Percentiles rank a stretch among this genome's conserved stretches.
Evolutionary conservation across 1,140 invertebrate genomes (phyloP).

Genomic region (Tenebrio molitor): DNA sequence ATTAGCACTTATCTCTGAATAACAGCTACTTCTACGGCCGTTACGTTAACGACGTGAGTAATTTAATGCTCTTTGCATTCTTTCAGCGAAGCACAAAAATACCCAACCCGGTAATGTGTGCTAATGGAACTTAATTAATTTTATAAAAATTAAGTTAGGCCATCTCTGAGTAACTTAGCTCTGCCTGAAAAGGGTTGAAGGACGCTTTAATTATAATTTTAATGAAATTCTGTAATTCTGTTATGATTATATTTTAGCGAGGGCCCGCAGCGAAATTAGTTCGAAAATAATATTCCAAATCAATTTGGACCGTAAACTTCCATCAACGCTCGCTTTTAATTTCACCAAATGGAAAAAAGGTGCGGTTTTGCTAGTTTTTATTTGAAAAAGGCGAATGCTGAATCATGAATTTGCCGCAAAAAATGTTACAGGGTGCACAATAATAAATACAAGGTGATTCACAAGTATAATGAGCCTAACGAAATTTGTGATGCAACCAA

Average conservation of each 20-base stretch:
- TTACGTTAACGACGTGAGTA: conserved; percentile 7
- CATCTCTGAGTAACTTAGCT: conserved; percentile 13
- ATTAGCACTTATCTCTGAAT: conserved; percentile 30
- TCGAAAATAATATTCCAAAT: conserved; percentile 1
- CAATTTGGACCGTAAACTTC: neutral
- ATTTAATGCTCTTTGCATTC: conserved; percentile 15
- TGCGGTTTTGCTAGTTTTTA: too few species aligned
- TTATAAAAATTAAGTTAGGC: conserved; percentile 28
- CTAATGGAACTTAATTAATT: conserved; percentile 24
- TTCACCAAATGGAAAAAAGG: too few species aligned
- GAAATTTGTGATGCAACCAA: too few species aligned
- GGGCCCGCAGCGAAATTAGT: conserved; percentile 2
- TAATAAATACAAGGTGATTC: too few species aligned
- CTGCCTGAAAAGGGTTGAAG: conserved; percentile 34
- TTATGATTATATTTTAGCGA: conserved; percentile 15
- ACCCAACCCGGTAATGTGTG: conserved; percentile 2
- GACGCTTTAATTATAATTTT: conserved; percentile 41
- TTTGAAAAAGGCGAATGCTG: too few species aligned
- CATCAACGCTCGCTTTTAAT: too few species aligned
- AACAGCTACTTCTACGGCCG: neutral
- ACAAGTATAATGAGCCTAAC: too few species aligned
- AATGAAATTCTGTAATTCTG: conserved; percentile 36
- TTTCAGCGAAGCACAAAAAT: conserved; percentile 6
- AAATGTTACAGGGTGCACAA: too few species aligned
- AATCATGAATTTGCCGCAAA: too few species aligned